Base-by-base conservation (phyloP, 2,113 vertebrate species). In the Pseudolaguvia tuberculata region DNA sequence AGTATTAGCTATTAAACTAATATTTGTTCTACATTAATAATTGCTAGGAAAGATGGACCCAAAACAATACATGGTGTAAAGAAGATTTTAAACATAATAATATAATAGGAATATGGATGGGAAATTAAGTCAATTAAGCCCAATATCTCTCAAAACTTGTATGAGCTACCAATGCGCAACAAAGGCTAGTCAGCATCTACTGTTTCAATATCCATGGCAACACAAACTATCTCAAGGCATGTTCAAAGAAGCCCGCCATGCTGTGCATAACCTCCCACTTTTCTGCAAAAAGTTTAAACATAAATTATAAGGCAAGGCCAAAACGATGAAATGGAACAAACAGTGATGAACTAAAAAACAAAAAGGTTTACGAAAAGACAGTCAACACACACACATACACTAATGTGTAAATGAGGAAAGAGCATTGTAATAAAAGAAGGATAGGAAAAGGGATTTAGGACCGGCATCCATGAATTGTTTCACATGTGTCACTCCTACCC, bases 401-500 rank as follows among this genome's bases (percentile, higher is more conserved):
- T 45, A 72, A n/a, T 14, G 27, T 35, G 15, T 76, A 47, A 48
- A 47, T 21, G 14, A 57, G 57, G 53, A 27, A 13, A 75, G 42
- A 31, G 53, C 78, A 11, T 27, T 70, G 59, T 88, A 90, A 86
- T 87, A 90, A 89, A 91, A 86, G 84, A 91, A 82, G 89, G 83
- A 88, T 89, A 83, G 75, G 88, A 87, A 87, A 87, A 89, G 86
- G 90, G 92, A 87, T 88, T 86, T 90, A 84, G 90, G 88, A 90
- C 89, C 88, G 87, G 91, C 93, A 95, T 95, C 95, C 94, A 95
- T 93, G 90, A 89, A 94, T 92, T 91, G 92, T 92, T 94, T 91
- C 90, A 92, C 91, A 93, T 88, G 83, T 89, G 89, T 92, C 91
- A 90, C 91, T 93, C 97, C 93, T 99, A 99, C 97, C 97, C 97